Conservation (phyloP, 2,113 vertebrate species). For the Oostethus manadensis region DNA sequence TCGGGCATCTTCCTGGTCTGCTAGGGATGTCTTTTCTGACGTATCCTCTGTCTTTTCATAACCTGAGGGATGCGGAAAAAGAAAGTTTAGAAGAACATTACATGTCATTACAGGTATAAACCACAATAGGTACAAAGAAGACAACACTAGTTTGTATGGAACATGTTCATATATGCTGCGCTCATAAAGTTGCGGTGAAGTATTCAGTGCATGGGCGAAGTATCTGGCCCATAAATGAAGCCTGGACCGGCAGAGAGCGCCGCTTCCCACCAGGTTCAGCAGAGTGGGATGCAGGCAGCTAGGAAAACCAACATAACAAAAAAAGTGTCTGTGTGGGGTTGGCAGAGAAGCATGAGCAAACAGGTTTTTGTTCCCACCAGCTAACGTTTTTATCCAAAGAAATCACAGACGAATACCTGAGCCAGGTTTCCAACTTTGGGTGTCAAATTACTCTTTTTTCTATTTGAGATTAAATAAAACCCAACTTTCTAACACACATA, state of each 20-base stretch:
- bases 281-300: constrained; percentile 30
- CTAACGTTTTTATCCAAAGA: neutral
- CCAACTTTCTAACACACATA: no score
- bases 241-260: neutral
- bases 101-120: neutral
- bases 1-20: constrained; percentile 91
- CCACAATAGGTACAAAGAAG: neutral
- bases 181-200: no score
- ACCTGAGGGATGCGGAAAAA: constrained; percentile 68
- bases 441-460: no score
- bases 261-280: constrained; percentile 40
- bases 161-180: neutral
- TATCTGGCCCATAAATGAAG: neutral
- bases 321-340: constrained; percentile 9
- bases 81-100: constrained; percentile 3
- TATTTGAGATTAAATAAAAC: no score
- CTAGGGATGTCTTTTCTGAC: constrained; percentile 90
- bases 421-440: neutral
- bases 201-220: neutral
- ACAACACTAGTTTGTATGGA: neutral
- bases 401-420: neutral
- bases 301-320: constrained; percentile 1
- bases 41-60: constrained; percentile 95
- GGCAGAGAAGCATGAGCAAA: constrained; percentile 4
- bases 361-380: neutral